These are phyloP conservation scores for Chanos chanos DNA, from an alignment of 2,797 vertebrate genomes.

Conservation along the genomic window DNA sequence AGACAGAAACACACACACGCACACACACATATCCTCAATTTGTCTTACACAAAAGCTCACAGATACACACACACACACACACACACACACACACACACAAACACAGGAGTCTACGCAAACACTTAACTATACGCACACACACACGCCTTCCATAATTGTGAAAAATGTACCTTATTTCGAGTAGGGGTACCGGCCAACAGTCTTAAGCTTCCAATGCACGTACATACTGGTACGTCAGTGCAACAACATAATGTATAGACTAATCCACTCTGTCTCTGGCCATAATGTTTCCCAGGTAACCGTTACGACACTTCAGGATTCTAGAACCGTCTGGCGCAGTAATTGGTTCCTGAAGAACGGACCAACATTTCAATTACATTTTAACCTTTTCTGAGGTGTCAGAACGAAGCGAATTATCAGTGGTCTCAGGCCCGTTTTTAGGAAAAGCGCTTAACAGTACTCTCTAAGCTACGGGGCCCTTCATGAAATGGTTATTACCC, in stretches of 20 bases:
- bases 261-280: neutral
- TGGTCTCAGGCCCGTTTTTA: too few species aligned
- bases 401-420: neutral
- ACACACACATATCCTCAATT: neutral
- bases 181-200: neutral
- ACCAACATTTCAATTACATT: neutral
- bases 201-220: too few species aligned
- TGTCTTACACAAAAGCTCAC: neutral
- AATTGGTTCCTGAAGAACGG: too few species aligned
- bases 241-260: neutral
- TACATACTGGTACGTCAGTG: too few species aligned
- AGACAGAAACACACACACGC: neutral
- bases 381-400: neutral
- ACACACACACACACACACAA: too few species aligned
- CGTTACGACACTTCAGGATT: neutral
- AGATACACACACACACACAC: neutral
- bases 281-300: neutral
- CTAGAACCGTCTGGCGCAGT: neutral
- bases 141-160: too few species aligned
- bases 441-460: too few species aligned
- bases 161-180: too few species aligned
- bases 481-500: constrained; percentile 3
- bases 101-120: neutral
- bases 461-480: too few species aligned
- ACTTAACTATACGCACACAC: neutral